Evolutionary conservation across 92 coral and sea anemone species (phyloP), one percentile per base, ranked within the genome.

Genomic region (Heteractis magnifica): DNA sequence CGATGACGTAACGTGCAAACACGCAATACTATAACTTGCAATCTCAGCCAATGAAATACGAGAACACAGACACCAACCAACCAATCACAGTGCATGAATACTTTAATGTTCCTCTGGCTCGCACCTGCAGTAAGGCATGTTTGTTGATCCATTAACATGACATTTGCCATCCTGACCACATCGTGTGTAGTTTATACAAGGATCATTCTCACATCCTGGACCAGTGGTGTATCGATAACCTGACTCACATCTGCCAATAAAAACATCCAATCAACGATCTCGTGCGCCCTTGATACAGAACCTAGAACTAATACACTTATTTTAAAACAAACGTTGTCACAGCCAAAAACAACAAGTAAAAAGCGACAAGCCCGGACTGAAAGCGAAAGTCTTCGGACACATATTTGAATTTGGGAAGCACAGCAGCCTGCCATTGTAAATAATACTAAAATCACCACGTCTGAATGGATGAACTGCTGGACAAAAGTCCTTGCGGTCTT

Each of bases 151-250:
- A 76, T 90, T 87, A n/a, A 87, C 84, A 21, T 34, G 51, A 64
- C 97, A 93, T 62, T 77, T 71, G 34, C 88, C 81, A 16, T 74
- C 71, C 8, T 53, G 50, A 20, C 86, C 85, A 59, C 93, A 90
- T 52, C 62, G 51, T 15, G 93, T 80, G 82, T 83, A 76, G 70
- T 87, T 90, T 9, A 52, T 71, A 79, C 92, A 89, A 18, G 92
- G 92, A 50, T 89, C 90, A 51, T 26, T 18, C 26, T 65, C 71
- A 65, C 88, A 84, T 16, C 87, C 87, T 65, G 82, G 83, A 55
- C 87, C 82, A 44, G 87, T 62, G 34, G 87, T 84, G 62, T 91
- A 93, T 62, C 91, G 87, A 73, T 81, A 93, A n/a, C 91, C 94
- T 13, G 85, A 78, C 77, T 86, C 85, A 71, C 97, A 93, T 48